Evolutionary conservation across 2,797 vertebrate species (phyloP), one percentile per base, ranked within the genome.

Genomic region (Coregonus suidteri): DNA sequence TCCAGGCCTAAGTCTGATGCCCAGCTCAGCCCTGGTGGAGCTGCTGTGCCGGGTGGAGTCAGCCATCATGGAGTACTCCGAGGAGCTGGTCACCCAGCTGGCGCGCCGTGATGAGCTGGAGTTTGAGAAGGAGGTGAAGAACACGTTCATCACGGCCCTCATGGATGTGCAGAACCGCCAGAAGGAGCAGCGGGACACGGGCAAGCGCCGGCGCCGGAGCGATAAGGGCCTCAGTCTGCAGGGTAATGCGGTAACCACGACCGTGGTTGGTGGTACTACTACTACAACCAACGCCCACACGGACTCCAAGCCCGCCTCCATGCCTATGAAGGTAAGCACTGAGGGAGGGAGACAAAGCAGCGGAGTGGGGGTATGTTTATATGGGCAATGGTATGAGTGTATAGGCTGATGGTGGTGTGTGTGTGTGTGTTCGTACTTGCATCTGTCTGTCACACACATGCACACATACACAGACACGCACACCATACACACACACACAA

Each of bases 71-170:
- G 95, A 96, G 81, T 97, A 95, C 91, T 98, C 96, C 0, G 97
- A 98, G 91, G 97, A 98, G 84, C 93, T 98, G 84, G 95, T 98
- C 75, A 91, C 93, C n/a, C 96, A 98, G 93, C 91, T 98, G 90
- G 97, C 96, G 18, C 94, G 93, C 41, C 92, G 97, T 0, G 97
- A 98, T 0, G 97, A 98, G 93, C 93, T 97, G 86, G 97, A 97
- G 84, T 98, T 97, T 35, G 97, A 98, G 91, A 98, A 98, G 81
- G 97, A 98, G 85, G 96, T 98, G 92, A 98, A 98, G 92, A 98
- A 98, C 90, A 96, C 96, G 4, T 98, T 98, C 92, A 98, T 98
- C 90, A 96, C 96, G 0, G 95, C 94, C 73, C 95, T 98, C 71
- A 96, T 98, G 71, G 97, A 98, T 86, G 97, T 98, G 72, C 97